Base-by-base conservation (phyloP, 2,888 invertebrate genomes). In the Agonopterix subpropinquella region DNA sequence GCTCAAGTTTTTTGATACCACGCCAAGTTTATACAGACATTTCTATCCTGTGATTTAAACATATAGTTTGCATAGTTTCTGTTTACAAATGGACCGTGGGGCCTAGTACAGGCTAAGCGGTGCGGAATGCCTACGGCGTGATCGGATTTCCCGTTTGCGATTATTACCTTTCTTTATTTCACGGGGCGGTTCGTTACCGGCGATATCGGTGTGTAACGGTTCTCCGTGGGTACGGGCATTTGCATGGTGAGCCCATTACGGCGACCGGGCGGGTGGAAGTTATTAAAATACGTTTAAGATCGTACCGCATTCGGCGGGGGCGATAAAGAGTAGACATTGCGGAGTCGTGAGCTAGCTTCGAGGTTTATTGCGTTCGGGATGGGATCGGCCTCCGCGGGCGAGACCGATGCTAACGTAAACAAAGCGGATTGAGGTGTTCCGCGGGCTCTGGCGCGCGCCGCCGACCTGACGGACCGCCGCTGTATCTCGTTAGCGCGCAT, bases 221-320 rank as follows among this genome's bases (percentile, higher is more conserved):
- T 70, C 64, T 65, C 62, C 62, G 59, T 72, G 73, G 70, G 71
- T 70, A 70, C 71, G 70, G 66, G 75, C 69, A 82, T 86, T 85
- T 85, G 85, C 84, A 84, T 85, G 79, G 79, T 74, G 74, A 72
- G 75, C 73, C 78, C 78, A 82, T 84, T 83, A 83, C 71, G 67
- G 74, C 69, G 70, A 78, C 77, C 67, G 71, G 52, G 74, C 72
- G 70, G 76, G 75, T 77, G 75, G 80, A 81, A 78, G 78, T 83
- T 84, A 84, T 84, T 86, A 82, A 84, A 85, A 84, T 82, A 78
- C 77, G 72, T 80, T 83, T 80, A 81, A 85, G 80, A 83, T 84
- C 71, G 76, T 61, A 74, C 73, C 65, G 80, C 70, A 76, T 80
- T 82, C 69, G 77, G 73, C 54, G 62, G 70, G 64, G 70, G 73